These are phyloP conservation scores for Ophion ellenae DNA, from an alignment of 2,888 invertebrate species.

Conservation along the genomic window DNA sequence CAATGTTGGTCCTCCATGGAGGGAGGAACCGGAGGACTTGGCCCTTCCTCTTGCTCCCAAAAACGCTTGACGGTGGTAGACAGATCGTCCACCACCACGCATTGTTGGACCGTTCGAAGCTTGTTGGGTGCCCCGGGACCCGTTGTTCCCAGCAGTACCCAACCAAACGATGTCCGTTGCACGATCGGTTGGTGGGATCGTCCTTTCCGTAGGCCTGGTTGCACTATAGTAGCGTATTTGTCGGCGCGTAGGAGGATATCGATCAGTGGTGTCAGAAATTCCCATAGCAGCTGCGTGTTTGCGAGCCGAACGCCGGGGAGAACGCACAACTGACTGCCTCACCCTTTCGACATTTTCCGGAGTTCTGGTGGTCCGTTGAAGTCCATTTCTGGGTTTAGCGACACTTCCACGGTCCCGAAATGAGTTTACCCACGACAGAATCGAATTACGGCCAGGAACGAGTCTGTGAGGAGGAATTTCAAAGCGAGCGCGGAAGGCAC, in stretches of 20 bases:
- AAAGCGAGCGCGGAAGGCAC: too few species aligned
- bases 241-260: conserved; percentile 44
- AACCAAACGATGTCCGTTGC: conserved; percentile 49
- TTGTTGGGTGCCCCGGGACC: neutral
- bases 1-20: conserved; percentile 39
- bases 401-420: neutral
- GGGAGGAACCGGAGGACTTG: conserved; percentile 10
- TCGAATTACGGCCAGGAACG: too few species aligned
- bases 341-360: too few species aligned
- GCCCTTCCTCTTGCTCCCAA: conserved; percentile 53
- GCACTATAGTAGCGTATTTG: conserved; percentile 10
- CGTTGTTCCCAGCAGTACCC: conserved; percentile 37
- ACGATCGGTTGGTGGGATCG: neutral
- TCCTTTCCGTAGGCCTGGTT: conserved; percentile 18
- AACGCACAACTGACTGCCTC: too few species aligned
- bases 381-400: neutral
- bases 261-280: too few species aligned
- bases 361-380: too few species aligned
- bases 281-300: too few species aligned
- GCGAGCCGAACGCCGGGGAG: too few species aligned
- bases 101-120: neutral
- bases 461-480: too few species aligned
- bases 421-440: too few species aligned
- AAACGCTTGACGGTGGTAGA: conserved; percentile 34
- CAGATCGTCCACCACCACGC: neutral